Evolutionary conservation across 2,888 invertebrate genomes (phyloP).

Genomic region (Lycophotia porphyrea): DNA sequence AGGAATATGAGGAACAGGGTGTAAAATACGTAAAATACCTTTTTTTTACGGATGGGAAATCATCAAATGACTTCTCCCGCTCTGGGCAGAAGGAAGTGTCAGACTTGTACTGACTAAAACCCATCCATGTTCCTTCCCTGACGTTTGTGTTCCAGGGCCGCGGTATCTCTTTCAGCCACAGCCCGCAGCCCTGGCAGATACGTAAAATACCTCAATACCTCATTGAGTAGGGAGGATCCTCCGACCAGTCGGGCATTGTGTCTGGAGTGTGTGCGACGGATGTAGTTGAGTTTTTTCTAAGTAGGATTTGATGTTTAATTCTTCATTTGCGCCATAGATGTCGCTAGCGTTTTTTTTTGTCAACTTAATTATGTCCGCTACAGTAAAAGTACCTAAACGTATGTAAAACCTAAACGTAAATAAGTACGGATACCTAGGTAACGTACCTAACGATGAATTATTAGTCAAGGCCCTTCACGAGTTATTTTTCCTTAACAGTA

Average conservation of each 20-base stretch:
- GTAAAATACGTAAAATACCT: too few relatives aligned
- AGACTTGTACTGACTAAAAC: too few relatives aligned
- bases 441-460: not conserved
- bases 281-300: too few relatives aligned
- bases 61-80: too few relatives aligned
- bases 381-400: not conserved
- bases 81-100: too few relatives aligned
- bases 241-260: not conserved
- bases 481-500: slow-evolving; percentile 50
- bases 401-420: not conserved
- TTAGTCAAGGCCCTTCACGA: not conserved
- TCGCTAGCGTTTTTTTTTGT: not conserved
- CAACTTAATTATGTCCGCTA: not conserved
- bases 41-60: too few relatives aligned
- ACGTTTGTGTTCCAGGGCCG: too few relatives aligned
- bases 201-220: not conserved
- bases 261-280: not conserved
- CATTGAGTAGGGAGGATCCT: not conserved
- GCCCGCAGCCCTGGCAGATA: too few relatives aligned
- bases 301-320: not conserved
- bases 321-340: not conserved
- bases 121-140: too few relatives aligned
- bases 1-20: not conserved
- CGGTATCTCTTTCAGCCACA: too few relatives aligned
- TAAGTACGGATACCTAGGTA: not conserved